Conservation (phyloP, 2,888 invertebrate genomes). For the Saturnia pavonia region DNA sequence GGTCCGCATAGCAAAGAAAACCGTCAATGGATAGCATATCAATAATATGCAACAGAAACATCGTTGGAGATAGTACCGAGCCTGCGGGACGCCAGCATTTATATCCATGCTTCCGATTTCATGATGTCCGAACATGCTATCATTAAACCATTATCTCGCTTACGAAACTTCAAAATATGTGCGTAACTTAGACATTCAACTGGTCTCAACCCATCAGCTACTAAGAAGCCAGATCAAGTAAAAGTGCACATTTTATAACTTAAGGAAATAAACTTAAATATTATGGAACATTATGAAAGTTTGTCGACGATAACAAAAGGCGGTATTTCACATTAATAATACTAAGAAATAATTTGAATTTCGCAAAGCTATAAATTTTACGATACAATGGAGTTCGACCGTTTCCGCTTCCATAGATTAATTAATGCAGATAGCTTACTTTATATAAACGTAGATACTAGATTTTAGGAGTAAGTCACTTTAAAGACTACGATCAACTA, state of each 20-base stretch:
- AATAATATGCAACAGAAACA: no score
- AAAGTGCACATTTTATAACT: not conserved
- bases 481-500: no score
- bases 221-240: not conserved
- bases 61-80: no score
- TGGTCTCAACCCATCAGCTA: not conserved
- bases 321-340: not conserved
- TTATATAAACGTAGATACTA: not conserved
- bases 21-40: no score
- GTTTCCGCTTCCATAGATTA: constrained; percentile 1
- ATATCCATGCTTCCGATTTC: no score
- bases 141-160: no score
- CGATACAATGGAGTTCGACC: constrained; percentile 1
- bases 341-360: constrained; percentile 10
- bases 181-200: no score
- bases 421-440: not conserved
- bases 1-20: no score
- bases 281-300: constrained; percentile 1
- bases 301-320: not conserved
- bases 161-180: no score
- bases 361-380: constrained; percentile 3
- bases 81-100: no score
- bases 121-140: no score
- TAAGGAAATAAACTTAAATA: not conserved
- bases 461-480: not conserved